Percentiles rank a stretch among this genome's conserved stretches.
phyloP scores from a whole-genome alignment of 2,113 vertebrate genomes.

The Rhinogobius similis region DNA sequence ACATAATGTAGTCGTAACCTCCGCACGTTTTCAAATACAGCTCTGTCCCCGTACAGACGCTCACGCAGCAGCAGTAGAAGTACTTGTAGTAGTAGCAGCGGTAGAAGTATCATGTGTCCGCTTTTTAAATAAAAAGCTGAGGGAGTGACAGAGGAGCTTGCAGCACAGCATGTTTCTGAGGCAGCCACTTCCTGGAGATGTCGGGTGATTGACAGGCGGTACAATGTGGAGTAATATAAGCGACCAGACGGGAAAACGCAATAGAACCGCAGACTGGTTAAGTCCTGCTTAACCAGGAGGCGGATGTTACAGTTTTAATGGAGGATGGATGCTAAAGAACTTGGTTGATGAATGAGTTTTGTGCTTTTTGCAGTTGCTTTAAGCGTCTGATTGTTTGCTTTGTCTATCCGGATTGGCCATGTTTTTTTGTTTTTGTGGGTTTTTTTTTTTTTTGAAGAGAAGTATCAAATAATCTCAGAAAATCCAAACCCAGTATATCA shows the following conservation, averaged over 20 bases:
- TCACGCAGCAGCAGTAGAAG: not conserved
- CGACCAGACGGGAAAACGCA: not conserved
- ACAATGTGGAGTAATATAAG: conserved; percentile 44
- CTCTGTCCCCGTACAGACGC: not conserved
- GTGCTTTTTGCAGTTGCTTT: too few species aligned
- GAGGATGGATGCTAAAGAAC: not conserved
- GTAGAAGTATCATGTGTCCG: conserved; percentile 1
- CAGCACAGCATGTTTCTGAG: conserved; percentile 59
- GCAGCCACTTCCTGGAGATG: conserved; percentile 54
- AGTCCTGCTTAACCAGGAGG: not conserved
- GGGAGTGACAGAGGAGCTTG: conserved; percentile 59
- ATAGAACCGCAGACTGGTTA: conserved; percentile 27
- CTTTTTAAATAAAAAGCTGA: conserved; percentile 35
- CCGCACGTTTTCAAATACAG: not conserved
- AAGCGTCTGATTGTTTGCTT: too few species aligned
- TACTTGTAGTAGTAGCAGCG: not conserved
- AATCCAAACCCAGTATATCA: too few species aligned
- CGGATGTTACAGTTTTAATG: not conserved
- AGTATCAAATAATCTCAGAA: too few species aligned
- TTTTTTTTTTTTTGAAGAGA: too few species aligned
- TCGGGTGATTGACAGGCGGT: conserved; percentile 65
- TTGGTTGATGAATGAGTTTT: not conserved
- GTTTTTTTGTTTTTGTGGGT: too few species aligned
- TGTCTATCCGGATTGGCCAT: too few species aligned
- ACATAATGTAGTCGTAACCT: not conserved